Base-by-base conservation (phyloP, 35 echinoderm and acorn worm species). In the Hemicentrotus pulcherrimus region DNA sequence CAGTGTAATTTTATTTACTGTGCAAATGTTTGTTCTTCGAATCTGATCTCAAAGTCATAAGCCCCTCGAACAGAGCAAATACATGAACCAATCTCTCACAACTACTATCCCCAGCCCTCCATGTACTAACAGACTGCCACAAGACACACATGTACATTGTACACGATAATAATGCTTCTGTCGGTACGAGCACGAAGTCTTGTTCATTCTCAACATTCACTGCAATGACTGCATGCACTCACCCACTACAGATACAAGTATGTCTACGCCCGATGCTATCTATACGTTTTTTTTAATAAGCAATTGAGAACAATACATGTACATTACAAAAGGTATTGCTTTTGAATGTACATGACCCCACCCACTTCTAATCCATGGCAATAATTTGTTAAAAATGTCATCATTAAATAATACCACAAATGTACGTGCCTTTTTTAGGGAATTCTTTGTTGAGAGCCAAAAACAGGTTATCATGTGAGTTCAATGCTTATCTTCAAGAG, bases 1-100 rank as follows among this genome's bases (percentile, higher is more conserved):
- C 91, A 93, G 48, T 93, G 46, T 93, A 50, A 50, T 48, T 93
- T 93, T 93, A 93, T 93, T 93, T 47, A 93, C 91, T 30, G 48
- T 93, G 91, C 91, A 93, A 93, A 93, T 93, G 91, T 93, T 93
- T 93, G 91, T 58, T 58, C 48, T 93, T 93, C 48, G 46, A 46
- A 93, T 93, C 91, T 93, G 46, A 93, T 93, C 91, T 50, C 88
- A 93, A 93, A 93, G 91, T 93, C 91, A 93, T 90, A 90, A 93
- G 48, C 46, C 91, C 91, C 91, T 93, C 91, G 48, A 93, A 93
- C 3, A 48, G 46, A 50, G 91, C 91, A 93, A 93, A 93, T 58
- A 93, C 14, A 47, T 28, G 28, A 28, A 28, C 65, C 65, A 78
- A 30, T 78, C 65, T 78, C 46, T 90, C 86, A 11, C 19, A n/a